phyloP scores from a whole-genome alignment of 64 coral and sea anemone species.

The Montipora cactus region DNA sequence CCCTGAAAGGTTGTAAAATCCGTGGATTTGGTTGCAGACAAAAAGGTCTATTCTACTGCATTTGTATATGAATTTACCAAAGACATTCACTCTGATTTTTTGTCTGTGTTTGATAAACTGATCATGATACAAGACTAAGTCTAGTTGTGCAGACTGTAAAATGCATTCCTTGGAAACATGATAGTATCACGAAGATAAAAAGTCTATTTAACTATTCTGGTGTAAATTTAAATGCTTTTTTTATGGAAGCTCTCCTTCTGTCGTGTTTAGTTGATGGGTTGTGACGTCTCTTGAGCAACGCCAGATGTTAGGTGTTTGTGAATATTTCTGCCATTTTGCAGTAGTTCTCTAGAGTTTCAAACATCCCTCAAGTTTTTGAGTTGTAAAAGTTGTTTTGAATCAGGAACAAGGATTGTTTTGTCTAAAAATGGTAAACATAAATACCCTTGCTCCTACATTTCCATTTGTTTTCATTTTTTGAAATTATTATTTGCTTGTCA shows the following conservation, averaged over 20 bases:
- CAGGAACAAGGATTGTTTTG: background rate
- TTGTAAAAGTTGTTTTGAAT: too few species aligned
- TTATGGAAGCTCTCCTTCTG: background rate
- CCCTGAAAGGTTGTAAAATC: background rate
- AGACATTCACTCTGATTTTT: background rate
- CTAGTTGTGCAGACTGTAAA: background rate
- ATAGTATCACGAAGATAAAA: constrained; percentile 36
- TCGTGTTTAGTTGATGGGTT: background rate
- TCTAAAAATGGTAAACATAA: constrained; percentile 19
- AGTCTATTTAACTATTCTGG: constrained; percentile 23
- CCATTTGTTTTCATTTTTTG: background rate
- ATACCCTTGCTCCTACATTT: background rate
- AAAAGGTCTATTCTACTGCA: too few species aligned
- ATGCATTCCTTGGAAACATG: constrained; percentile 27
- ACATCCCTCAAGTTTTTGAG: background rate
- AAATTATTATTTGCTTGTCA: background rate
- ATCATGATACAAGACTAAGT: constrained; percentile 8
- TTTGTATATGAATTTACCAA: background rate
- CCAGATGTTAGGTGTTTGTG: background rate
- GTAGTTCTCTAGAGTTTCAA: background rate
- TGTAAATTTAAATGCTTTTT: constrained; percentile 13
- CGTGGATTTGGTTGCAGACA: too few species aligned
- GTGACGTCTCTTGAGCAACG: background rate
- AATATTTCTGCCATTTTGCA: background rate
- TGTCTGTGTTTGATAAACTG: background rate